These are phyloP conservation scores for Cynopterus sphinx DNA, from an alignment of 2,797 vertebrate genomes.

Conservation along the genomic window DNA sequence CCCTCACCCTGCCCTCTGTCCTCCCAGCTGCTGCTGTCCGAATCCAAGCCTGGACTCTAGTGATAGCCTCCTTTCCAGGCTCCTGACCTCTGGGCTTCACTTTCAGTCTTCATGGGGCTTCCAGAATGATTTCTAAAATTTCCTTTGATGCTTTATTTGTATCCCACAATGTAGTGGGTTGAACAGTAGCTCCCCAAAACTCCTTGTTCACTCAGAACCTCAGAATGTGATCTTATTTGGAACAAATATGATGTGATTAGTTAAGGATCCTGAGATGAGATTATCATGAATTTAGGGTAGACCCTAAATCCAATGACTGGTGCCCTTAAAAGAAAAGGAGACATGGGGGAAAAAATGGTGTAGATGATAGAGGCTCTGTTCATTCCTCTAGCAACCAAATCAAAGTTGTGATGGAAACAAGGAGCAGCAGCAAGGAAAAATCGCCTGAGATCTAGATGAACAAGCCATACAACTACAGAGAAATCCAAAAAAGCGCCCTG, in stretches of 20 bases:
- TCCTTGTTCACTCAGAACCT: not conserved
- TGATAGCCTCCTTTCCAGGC: not conserved
- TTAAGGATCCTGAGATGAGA: not conserved
- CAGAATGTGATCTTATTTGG: not conserved
- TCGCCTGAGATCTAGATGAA: no score
- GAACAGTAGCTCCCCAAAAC: not conserved
- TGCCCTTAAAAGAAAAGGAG: not conserved
- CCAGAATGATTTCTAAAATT: not conserved
- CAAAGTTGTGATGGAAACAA: no score
- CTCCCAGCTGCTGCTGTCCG: not conserved
- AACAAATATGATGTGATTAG: not conserved
- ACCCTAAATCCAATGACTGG: not conserved
- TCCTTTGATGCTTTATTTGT: not conserved
- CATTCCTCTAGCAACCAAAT: no score
- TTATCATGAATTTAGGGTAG: not conserved
- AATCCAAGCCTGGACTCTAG: not conserved
- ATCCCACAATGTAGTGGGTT: not conserved
- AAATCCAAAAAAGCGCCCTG: no score
- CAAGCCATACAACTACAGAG: no score
- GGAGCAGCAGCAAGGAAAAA: no score
- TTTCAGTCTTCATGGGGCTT: not conserved
- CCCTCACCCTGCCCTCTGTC: not conserved
- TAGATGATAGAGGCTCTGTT: no score
- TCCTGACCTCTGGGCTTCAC: not conserved
- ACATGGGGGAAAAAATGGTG: not conserved